Evolutionary conservation across 1,140 invertebrate genomes (phyloP), one percentile per base, ranked within the genome.

Genomic region (Trichoplusia ni): DNA sequence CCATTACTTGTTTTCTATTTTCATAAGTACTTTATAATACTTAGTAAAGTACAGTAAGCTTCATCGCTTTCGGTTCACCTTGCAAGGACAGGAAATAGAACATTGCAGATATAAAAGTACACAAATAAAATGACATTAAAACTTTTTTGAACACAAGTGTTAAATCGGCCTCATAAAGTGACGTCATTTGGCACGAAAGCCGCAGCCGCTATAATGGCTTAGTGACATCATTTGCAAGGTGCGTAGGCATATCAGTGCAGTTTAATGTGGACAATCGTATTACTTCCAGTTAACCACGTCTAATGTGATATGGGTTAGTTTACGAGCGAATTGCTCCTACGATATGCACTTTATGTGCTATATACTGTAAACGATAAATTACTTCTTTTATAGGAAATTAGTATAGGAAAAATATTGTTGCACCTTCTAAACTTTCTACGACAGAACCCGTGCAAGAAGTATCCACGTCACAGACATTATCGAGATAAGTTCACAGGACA

Each of bases 141-240:
- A 31, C 8, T 49, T 29, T 44, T n/a, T n/a, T 23, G 2, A 49
- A 14, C 11, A 4, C 14, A 14, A 49, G 14, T 31, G 25, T 49
- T 60, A 56, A 69, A 59, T 73, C 65, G 63, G 67, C 56, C 56
- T 67, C 72, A 46, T 73, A 71, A 75, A 71, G 65, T 84, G 79
- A 84, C 79, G 81, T 82, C 79, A 83, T 69, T 78, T 77, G 77
- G 78, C 75, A 80, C 70, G 71, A 75, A 75, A 81, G 71, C 69
- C 46, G 21, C 54, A 65, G 70, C 66, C 64, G 51, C 37, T 69
- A 56, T 67, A 61, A 69, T 62, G 46, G 64, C 29, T 16, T 29
- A 66, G 72, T 81, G 78, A 82, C 77, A 79, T 82, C 78, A 82
- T 49, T n/a, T 44, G 38, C 54, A 18, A 58, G 38, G 38, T 58